Conservation (phyloP, 2,113 vertebrate genomes). For the Macroglossus sobrinus region DNA sequence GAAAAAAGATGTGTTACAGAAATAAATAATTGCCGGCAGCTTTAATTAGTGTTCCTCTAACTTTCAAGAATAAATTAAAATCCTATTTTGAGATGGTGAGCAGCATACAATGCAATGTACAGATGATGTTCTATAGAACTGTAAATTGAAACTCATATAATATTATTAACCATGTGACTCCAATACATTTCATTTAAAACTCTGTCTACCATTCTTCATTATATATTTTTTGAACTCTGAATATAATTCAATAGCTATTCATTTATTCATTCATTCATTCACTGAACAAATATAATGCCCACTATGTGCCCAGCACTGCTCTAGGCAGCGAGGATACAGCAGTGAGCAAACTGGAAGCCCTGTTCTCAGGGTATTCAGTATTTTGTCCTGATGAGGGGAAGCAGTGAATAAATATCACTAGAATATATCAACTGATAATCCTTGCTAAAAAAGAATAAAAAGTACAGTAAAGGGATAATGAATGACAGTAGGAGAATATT, state of each 20-base stretch:
- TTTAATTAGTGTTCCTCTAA: background rate
- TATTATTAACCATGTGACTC: background rate
- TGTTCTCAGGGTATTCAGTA: background rate
- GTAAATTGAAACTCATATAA: background rate
- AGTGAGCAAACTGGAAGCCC: background rate
- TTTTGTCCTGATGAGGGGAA: background rate
- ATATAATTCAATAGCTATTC: background rate
- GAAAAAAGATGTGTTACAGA: background rate
- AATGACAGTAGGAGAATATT: background rate
- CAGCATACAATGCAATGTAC: no score
- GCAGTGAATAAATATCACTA: background rate
- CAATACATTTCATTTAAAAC: background rate
- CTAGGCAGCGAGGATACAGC: background rate
- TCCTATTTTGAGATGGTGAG: background rate
- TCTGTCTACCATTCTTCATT: background rate
- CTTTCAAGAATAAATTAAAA: slow-evolving; percentile 7
- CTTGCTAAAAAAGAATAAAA: background rate
- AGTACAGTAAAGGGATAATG: background rate
- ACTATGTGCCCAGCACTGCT: background rate
- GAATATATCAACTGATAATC: background rate
- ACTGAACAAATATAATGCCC: background rate
- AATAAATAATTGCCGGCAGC: background rate
- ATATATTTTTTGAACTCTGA: background rate
- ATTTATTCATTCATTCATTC: background rate
- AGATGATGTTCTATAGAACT: background rate